A percentile compares a stretch with the other conserved stretches of the same genome.
Evolutionary conservation across 2,797 vertebrate genomes (phyloP).

Genomic region (Capromys pilorides): DNA sequence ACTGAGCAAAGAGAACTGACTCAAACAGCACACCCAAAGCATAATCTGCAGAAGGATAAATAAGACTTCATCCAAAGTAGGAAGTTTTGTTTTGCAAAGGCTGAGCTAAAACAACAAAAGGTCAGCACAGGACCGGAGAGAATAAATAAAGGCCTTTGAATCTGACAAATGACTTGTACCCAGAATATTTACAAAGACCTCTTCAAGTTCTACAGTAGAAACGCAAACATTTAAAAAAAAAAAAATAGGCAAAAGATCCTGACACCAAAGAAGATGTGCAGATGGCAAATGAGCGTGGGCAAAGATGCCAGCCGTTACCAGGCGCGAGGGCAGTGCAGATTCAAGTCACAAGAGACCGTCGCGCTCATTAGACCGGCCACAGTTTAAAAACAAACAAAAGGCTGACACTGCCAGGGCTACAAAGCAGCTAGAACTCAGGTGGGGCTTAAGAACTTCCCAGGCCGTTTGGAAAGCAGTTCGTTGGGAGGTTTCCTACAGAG

Average conservation of each 20-base stretch:
- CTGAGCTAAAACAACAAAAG: background rate
- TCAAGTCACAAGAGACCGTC: background rate
- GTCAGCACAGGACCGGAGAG: background rate
- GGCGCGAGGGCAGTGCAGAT: background rate
- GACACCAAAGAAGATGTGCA: background rate
- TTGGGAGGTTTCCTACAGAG: background rate
- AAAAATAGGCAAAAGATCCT: background rate
- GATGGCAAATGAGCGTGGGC: background rate
- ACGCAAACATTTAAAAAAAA: background rate
- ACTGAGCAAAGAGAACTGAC: background rate
- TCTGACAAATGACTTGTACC: background rate
- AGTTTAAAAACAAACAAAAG: background rate
- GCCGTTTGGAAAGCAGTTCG: background rate
- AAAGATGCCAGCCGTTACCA: background rate
- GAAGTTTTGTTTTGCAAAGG: background rate
- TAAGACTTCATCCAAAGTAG: background rate
- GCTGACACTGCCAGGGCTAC: background rate
- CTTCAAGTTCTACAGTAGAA: background rate
- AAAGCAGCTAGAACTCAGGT: background rate
- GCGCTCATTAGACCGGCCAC: background rate
- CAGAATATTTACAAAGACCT: background rate
- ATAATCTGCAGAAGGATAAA: background rate
- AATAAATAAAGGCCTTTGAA: background rate
- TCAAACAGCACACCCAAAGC: background rate
- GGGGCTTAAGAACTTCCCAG: too few relatives aligned